Percentiles rank a stretch among this genome's conserved stretches.
Evolutionary conservation across 1,140 invertebrate species (phyloP).

Genomic region (Lineus longissimus): DNA sequence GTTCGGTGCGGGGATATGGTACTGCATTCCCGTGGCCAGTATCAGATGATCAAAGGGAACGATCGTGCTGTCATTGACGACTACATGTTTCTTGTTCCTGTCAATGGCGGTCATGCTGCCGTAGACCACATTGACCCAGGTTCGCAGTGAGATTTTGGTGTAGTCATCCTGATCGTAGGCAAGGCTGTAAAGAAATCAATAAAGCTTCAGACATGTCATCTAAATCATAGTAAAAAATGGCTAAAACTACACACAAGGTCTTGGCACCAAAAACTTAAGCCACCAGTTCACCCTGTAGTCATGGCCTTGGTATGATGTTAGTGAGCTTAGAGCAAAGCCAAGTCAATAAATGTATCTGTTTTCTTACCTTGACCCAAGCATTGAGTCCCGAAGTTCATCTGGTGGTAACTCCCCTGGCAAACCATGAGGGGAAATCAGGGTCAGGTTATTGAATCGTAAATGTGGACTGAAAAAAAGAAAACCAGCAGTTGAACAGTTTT

Average conservation of each 20-base stretch:
- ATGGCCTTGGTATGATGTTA: too few species aligned
- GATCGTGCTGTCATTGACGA: slow-evolving; percentile 36
- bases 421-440: slow-evolving; percentile 64
- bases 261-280: neutral
- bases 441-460: slow-evolving; percentile 53
- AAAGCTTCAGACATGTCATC: neutral
- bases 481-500: too few species aligned
- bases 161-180: slow-evolving; percentile 43
- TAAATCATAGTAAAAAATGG: neutral
- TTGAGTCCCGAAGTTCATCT: slow-evolving; percentile 39
- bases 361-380: slow-evolving; percentile 32
- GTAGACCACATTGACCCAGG: slow-evolving; percentile 51
- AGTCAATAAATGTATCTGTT: too few species aligned
- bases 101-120: slow-evolving; percentile 52
- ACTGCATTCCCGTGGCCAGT: slow-evolving; percentile 49
- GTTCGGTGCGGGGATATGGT: slow-evolving; percentile 42
- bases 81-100: slow-evolving; percentile 47
- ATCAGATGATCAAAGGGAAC: slow-evolving; percentile 53
- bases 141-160: slow-evolving; percentile 42
- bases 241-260: neutral
- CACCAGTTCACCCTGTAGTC: too few species aligned
- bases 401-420: slow-evolving; percentile 57
- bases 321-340: too few species aligned
- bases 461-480: slow-evolving; percentile 41
- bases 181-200: slow-evolving; percentile 26